Evolutionary conservation across 2,888 invertebrate genomes (phyloP), one percentile per base, ranked within the genome.

Genomic region (Cacoxenus indagator): DNA sequence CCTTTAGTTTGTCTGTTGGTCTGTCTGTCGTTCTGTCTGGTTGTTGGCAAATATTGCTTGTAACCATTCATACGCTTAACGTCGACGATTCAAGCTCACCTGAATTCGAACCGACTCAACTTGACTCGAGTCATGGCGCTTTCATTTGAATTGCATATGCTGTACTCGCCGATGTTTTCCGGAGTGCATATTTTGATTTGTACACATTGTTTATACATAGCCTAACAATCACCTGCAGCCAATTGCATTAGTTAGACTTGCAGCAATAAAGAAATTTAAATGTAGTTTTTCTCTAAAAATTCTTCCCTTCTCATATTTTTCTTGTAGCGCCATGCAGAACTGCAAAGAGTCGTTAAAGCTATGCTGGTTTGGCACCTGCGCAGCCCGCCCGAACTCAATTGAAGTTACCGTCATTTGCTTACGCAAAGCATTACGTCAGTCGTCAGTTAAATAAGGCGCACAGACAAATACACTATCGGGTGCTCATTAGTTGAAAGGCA

Each of bases 1-100:
- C 22, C 51, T 17, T 9, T 14, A 17, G 22, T 4, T 48, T 0
- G 48, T 17, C 29, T 19, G 46, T 45, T 43, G 55, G 22, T 19
- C 31, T 27, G 65, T 27, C 67, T 62, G 65, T n/a, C 43, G 66
- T 71, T 65, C 68, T 71, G 69, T 59, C 66, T 69, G 67, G n/a
- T n/a, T n/a, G n/a, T n/a, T n/a, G n/a, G n/a, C n/a, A n/a, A n/a
- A n/a, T n/a, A n/a, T n/a, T n/a, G n/a, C 51, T 22, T 22, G 9
- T 51, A 51, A 51, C 22, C 51, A 51, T 51, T 51, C 51, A 51
- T 51, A 51, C 5, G 51, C 51, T 43, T 11, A 43, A n/a, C n/a
- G n/a, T n/a, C 9, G 1, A 1, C 43, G 1, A 43, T n/a, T 43
- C 43, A 43, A n/a, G 1, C 43, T 43, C 48, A 17, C 19, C n/a